Percentiles rank a stretch among this genome's conserved stretches.
phyloP scores from a whole-genome alignment of 2,888 invertebrate species.

The Yponomeuta evonymella region DNA sequence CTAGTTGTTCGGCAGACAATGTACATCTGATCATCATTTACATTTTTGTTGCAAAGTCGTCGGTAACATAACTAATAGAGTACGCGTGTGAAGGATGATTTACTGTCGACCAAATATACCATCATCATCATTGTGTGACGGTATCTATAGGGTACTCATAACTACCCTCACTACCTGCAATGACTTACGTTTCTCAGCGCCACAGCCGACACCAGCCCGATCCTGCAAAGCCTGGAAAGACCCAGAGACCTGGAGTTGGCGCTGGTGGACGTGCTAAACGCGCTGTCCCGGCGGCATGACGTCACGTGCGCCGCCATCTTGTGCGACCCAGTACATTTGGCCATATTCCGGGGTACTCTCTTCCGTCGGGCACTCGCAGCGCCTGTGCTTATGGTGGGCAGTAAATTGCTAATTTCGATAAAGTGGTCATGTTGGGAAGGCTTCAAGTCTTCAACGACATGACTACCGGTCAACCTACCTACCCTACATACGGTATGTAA shows the following conservation, averaged over 20 bases:
- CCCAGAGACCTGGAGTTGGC: constrained; percentile 48
- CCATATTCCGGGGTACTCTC: constrained; percentile 66
- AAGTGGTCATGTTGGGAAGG: too few relatives aligned
- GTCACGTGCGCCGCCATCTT: constrained; percentile 71
- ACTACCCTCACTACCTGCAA: background rate
- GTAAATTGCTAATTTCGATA: too few relatives aligned
- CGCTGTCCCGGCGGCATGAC: constrained; percentile 34
- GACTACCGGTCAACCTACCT: too few relatives aligned
- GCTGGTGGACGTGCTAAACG: constrained; percentile 47
- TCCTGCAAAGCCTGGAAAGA: constrained; percentile 37
- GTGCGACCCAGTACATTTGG: constrained; percentile 70
- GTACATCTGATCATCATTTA: too few relatives aligned
- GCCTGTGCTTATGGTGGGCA: constrained; percentile 71
- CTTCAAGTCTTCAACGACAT: too few relatives aligned
- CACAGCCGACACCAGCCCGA: constrained; percentile 32
- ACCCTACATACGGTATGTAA: too few relatives aligned
- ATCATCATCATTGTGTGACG: background rate
- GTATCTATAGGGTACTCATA: background rate
- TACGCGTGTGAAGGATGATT: too few relatives aligned
- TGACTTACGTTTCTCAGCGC: constrained; percentile 27
- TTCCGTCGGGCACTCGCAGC: constrained; percentile 58
- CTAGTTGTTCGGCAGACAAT: too few relatives aligned
- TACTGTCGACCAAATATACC: too few relatives aligned
- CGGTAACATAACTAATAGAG: too few relatives aligned
- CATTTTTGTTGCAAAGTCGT: too few relatives aligned